Evolutionary conservation across 2,113 vertebrate species (phyloP), one percentile per base, ranked within the genome.

Genomic region (Mesembrinibis cayennensis): DNA sequence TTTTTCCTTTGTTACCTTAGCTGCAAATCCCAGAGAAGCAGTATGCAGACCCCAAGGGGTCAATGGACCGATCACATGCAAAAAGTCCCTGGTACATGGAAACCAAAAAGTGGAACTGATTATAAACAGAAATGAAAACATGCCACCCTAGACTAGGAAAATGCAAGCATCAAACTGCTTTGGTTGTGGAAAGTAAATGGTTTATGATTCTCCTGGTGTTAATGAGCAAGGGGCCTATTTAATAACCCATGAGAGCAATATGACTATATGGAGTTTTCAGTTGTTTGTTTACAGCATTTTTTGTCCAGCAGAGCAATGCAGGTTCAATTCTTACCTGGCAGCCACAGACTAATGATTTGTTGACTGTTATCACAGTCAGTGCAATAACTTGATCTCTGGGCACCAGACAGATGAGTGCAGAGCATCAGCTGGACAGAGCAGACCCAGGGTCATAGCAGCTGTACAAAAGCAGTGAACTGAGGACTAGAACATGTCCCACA

Each of bases 51-150:
- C 93, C 76, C 32, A 0, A 82, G 92, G 62, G 74, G 73, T 85
- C 78, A 85, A 88, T 88, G 79, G 70, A 91, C 53, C 1, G 6
- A 90, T 69, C 81, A 45, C 53, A 80, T 38, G 11, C 5, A 29
- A 85, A 79, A 82, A 67, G 53, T 65, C 62, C 53, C 44, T 82
- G 58, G 40, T 95, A 91, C 22, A 36, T 84, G 69, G 79, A 91
- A 95, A 95, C 15, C 50, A 82, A 59, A 78, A 91, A 84, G 86
- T 92, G 80, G 87, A 97, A 96, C 90, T 96, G 80, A 96, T 96
- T 92, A 65, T 72, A 79, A 92, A 76, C 77, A 92, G 80, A 95
- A 92, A 93, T 63, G 30, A 89, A 94, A 94, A 61, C 13, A 53
- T n/a, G 32, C 29, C 77, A 71, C 30, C 14, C 40, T 56, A 50